phyloP scores from a whole-genome alignment of 2,113 vertebrate genomes.

The Caretta caretta region DNA sequence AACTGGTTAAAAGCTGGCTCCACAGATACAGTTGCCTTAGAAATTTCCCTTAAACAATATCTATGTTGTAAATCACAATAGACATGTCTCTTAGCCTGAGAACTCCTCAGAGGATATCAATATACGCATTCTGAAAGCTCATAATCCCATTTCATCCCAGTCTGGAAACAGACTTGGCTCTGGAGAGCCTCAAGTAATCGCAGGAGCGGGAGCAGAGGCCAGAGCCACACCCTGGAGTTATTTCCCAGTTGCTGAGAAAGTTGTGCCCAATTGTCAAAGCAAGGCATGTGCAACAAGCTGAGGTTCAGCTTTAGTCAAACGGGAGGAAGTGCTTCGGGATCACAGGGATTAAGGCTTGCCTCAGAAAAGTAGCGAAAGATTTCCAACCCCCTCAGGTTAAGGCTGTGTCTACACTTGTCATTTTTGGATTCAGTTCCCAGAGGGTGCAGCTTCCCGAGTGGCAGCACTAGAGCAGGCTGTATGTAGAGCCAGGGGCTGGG shows the following conservation, averaged over 20 bases:
- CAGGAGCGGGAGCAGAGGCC: fast-evolving
- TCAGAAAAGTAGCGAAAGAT: neutral
- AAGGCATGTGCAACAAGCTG: neutral
- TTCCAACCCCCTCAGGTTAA: too few species aligned
- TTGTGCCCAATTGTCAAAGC: neutral
- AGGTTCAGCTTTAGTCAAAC: neutral
- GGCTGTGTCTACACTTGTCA: neutral
- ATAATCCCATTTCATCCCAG: neutral
- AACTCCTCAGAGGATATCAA: neutral
- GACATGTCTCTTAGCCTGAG: neutral
- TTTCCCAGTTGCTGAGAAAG: fast-evolving
- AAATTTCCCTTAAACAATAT: neutral
- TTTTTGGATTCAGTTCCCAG: neutral
- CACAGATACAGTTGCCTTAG: neutral
- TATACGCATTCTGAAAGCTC: neutral
- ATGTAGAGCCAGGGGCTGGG: too few species aligned
- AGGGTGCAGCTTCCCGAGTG: neutral
- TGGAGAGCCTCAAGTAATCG: fast-evolving
- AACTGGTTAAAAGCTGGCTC: neutral
- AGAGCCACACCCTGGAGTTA: neutral
- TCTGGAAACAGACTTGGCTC: neutral
- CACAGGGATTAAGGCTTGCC: too few species aligned
- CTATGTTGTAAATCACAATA: neutral
- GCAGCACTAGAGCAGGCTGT: neutral
- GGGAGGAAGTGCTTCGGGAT: neutral